Evolutionary conservation across 1,140 invertebrate species (phyloP), one percentile per base, ranked within the genome.

Genomic region (Meloidogyne chitwoodi): DNA sequence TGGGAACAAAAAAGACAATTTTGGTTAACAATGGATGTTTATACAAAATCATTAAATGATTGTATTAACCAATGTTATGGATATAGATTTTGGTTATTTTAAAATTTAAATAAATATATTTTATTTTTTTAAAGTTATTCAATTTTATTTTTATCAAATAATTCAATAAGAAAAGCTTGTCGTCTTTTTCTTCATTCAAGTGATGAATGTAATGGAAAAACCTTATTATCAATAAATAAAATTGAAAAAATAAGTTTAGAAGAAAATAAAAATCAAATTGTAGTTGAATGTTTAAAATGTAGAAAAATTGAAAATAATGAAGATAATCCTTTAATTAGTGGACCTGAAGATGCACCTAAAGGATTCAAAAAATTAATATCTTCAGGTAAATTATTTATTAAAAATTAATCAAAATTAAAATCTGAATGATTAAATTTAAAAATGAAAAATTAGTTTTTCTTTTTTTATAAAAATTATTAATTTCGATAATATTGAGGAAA

Each of bases 11-110:
- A 26, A 66, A 41, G 71, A 24, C 16, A 75, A 27, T 41, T n/a
- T 19, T 80, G 79, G 79, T 67, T 80, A 38, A 29, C 44, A 29
- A 19, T 80, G 22, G 78, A 80, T 31, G 44, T 75, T 26, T 26
- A 48, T 24, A 31, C 70, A 10, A 22, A 24, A 38, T 68, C 80
- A 8, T 44, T 80, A 26, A 24, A 74, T 16, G 66, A 74, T 26
- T 80, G 79, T 63, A 31, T 80, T 29, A n/a, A 62, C 12, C 68
- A 41, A 16, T 80, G 79, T 66, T 81, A 80, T 48, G 77, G 64
- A 38, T 80, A 80, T 38, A 80, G 79, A 24, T 80, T 76, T 64
- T 80, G 79, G 48, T 70, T n/a, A n/a, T 16, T 26, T 44, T n/a
- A n/a, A n/a, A n/a, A n/a, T n/a, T n/a, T n/a, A n/a, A n/a, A n/a